Base-by-base conservation (phyloP, 2,797 vertebrate genomes). In the Urophycis tenuis region DNA sequence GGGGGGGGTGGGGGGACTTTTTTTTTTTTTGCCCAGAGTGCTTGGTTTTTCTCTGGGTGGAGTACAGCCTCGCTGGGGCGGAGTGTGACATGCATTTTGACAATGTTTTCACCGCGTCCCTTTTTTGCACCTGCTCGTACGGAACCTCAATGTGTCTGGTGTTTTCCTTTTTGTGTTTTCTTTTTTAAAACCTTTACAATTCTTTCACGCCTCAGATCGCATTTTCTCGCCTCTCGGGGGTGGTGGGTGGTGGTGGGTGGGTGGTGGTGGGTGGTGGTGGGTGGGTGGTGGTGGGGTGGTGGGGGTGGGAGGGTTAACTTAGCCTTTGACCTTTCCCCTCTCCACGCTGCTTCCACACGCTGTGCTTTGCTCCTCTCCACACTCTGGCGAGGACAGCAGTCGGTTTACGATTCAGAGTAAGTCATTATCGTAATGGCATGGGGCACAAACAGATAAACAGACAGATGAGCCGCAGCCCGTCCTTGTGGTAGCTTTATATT, bases 401-500 rank as follows among this genome's bases (percentile, higher is more conserved):
- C 17, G 17, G 19, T 41, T 31, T 53, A 36, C 35, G 71, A 39
- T 25, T 22, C 11, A 45, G 41, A 25, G 11, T 19, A 39, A 75
- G 53, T 60, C 53, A 67, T 73, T 32, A 76, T 32, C 67, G 35
- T 73, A 67, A 76, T 73, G 71, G 45, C 53, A 34, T 22, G 53
- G 22, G 60, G 73, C 14, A 69, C 11, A 25, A 69, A 7, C 41
- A 67, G 39, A 67, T 29, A 77, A 25, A 35, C 41, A 75, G 8
- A 71, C 33, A 19, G 14, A 74, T 60, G 29, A 80, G 12, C 73
- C 25, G 29, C 71, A 31, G 71, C 17, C 31, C 71, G 4, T 60
- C 22, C 53, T 2, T 32, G 31, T 7, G 71, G 71, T 30, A 72
- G 77, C 78, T 74, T 70, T 60, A 73, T 75, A 36, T 85, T 85